Evolutionary conservation across 1,140 invertebrate species (phyloP), one percentile per base, ranked within the genome.

Genomic region (Orussus abietinus): DNA sequence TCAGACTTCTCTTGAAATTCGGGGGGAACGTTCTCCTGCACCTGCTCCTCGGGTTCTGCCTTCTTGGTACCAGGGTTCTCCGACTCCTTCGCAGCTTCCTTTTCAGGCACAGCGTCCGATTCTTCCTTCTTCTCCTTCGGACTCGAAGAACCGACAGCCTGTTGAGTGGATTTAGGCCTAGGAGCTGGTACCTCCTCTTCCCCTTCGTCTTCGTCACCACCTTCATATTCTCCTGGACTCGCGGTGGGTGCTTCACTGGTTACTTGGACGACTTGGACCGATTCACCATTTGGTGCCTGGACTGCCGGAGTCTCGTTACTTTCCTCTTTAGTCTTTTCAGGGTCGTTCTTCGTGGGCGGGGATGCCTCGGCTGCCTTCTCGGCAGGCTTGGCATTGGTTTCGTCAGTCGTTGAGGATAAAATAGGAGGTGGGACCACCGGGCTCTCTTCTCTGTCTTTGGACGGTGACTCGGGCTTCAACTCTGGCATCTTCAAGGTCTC

Each of bases 191-290:
- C 57, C 10, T 69, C 64, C 34, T 62, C 59, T 35, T 62, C 66
- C 12, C 69, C 64, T 25, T 73, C 69, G 26, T 71, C 64, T 12
- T 72, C 67, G 21, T 71, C 68, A 0, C 76, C 76, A 11, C 70
- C 74, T 42, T 77, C 78, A 44, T 74, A 75, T 35, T 79, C 79
- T n/a, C 78, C 74, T 9, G 69, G 62, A 59, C 69, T 71, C 9
- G 57, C 64, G 1, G 64, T 65, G 1, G 59, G 53, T 0, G 59
- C 47, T 30, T 71, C 66, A 13, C 45, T 49, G 9, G 17, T 19
- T 11, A 10, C 18, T 10, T 19, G 34, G 7, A 11, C 18, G 4
- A 19, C 18, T 18, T n/a, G 11, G 11, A 19, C n/a, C 11, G 34
- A 18, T 10, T 12, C 18, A n/a, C n/a, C n/a, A n/a, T n/a, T n/a